These are phyloP conservation scores for Phorcus lineatus DNA, from an alignment of 2,888 invertebrate species.

Conservation along the genomic window DNA sequence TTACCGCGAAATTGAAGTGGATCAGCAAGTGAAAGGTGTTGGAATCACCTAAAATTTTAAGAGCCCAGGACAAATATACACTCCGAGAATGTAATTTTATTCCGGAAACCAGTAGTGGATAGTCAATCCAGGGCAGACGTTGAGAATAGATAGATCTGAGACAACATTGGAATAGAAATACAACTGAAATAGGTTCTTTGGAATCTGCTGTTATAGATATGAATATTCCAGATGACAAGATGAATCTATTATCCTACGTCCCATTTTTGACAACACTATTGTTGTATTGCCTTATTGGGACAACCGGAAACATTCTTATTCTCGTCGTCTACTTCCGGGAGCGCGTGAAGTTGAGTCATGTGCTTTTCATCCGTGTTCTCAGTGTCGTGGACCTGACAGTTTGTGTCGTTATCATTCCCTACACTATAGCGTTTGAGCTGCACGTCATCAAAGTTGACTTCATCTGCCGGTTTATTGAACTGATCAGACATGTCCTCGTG, in stretches of 20 bases:
- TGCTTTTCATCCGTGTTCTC: slow-evolving; percentile 11
- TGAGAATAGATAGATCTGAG: too few species aligned
- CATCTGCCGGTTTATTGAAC: slow-evolving; percentile 27
- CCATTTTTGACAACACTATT: neutral
- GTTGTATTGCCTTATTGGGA: slow-evolving; percentile 21
- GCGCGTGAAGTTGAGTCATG: neutral
- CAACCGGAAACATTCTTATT: slow-evolving; percentile 26
- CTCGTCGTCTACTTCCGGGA: slow-evolving; percentile 21
- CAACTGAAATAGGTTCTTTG: too few species aligned
- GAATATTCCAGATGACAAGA: too few species aligned
- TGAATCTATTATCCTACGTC: neutral
- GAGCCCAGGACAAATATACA: too few species aligned
- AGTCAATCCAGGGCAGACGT: too few species aligned
- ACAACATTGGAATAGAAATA: too few species aligned
- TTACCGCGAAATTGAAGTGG: too few species aligned
- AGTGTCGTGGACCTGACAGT: slow-evolving; percentile 25
- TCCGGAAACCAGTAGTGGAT: too few species aligned
- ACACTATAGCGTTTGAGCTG: slow-evolving; percentile 27
- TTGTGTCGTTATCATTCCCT: slow-evolving; percentile 33
- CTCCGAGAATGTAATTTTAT: too few species aligned
- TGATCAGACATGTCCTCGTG: slow-evolving; percentile 28
- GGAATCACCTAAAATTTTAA: too few species aligned
- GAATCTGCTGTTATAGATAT: too few species aligned
- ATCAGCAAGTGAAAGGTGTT: too few species aligned
- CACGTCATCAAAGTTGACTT: slow-evolving; percentile 6